Evolutionary conservation across 2,797 vertebrate genomes (phyloP).

Genomic region (Selene dorsalis): DNA sequence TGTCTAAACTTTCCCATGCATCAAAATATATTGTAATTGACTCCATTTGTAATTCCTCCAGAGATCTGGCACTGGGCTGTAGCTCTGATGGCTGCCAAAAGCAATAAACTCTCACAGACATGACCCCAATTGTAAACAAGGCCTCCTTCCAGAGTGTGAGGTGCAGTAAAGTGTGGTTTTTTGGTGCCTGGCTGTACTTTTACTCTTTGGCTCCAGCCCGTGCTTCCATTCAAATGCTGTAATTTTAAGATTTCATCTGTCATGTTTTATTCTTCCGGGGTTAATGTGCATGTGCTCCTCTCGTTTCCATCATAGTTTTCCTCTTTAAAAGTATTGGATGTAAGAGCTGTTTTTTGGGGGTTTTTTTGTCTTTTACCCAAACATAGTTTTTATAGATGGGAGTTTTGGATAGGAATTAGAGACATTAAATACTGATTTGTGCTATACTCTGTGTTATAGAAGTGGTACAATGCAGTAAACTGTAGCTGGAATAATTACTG

Average conservation of each 20-base stretch:
- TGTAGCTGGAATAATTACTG: slow-evolving; percentile 30
- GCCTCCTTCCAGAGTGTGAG: slow-evolving; percentile 53
- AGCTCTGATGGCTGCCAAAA: slow-evolving; percentile 81
- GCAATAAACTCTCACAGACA: slow-evolving; percentile 81
- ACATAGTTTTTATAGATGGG: not conserved
- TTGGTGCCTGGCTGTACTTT: slow-evolving; percentile 27
- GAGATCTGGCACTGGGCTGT: slow-evolving; percentile 76
- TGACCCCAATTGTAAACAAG: slow-evolving; percentile 79
- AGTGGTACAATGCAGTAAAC: slow-evolving; percentile 5
- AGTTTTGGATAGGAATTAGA: not conserved
- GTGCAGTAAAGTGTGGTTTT: slow-evolving; percentile 48
- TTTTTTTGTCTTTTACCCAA: not conserved
- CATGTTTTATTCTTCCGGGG: slow-evolving; percentile 45
- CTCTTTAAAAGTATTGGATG: slow-evolving; percentile 34
- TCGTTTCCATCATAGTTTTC: slow-evolving; percentile 15
- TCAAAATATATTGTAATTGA: slow-evolving; percentile 85
- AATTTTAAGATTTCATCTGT: slow-evolving; percentile 39
- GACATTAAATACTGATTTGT: slow-evolving; percentile 2
- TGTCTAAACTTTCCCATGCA: slow-evolving; percentile 83
- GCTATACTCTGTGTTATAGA: slow-evolving; percentile 15
- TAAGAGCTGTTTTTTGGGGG: not conserved
- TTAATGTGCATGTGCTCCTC: slow-evolving; percentile 1
- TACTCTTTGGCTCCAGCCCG: slow-evolving; percentile 30
- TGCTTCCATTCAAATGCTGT: slow-evolving; percentile 35
- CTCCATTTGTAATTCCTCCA: slow-evolving; percentile 83